Evolutionary conservation across 2,797 vertebrate genomes (phyloP), one percentile per base, ranked within the genome.

Genomic region (Anomalospiza imberbis): DNA sequence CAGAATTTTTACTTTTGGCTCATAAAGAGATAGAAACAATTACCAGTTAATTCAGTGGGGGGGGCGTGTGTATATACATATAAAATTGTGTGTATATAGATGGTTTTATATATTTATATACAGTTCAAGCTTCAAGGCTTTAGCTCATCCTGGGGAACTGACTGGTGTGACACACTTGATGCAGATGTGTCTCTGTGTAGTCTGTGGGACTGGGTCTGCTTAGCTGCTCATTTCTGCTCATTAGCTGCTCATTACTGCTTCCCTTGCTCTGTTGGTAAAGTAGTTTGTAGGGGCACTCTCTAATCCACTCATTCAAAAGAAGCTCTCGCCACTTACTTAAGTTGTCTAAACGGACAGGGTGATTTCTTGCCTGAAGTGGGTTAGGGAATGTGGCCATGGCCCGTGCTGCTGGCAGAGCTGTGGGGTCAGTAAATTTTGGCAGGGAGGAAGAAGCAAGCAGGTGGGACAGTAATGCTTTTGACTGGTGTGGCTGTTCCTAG

Each of bases 21-120:
- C 17, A 21, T 75, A 34, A 84, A 65, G 48, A 58, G 61, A 9
- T 14, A 34, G 31, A 50, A 79, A 25, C 44, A 77, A 3, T 36
- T 79, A 26, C 15, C 12, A 13, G 28, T 66, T 91, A 13, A 9
- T n/a, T 53, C 28, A 36, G n/a, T 60, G 38, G 10, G 25, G 10
- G 25, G 8, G 3, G 2, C 0, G 1, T 53, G 5, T 40, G 11
- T 62, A 5, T 34, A 16, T 55, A 10, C 31, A 6, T n/a, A 5
- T 13, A 17, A 44, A 26, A 8, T 17, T 47, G 4, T 85, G 4
- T 45, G 4, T 36, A 10, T 28, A 12, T 32, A 44, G 34, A 18
- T 54, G 9, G 14, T 11, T 70, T 3, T 20, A 34, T 29, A 5
- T 18, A 13, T 50, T 4, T 34, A 3, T 31, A 9, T 53, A 3